Conservation (phyloP, 2,113 vertebrate genomes). For the Okapia johnstoni region DNA sequence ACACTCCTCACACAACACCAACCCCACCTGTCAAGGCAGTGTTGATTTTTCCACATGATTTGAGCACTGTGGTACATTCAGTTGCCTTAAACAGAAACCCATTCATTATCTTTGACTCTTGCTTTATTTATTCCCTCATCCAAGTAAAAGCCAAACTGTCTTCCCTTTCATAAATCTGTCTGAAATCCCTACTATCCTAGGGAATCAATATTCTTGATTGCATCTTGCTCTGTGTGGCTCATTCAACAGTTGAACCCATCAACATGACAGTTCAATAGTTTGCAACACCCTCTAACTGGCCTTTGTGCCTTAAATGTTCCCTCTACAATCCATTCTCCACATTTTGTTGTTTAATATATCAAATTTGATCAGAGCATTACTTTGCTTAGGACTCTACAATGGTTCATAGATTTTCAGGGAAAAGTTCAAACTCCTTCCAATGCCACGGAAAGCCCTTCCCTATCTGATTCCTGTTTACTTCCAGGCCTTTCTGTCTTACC, state of each 20-base stretch:
- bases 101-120: neutral
- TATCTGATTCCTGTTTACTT: neutral
- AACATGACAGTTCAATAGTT: neutral
- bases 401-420: neutral
- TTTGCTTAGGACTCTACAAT: neutral
- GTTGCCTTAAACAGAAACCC: neutral
- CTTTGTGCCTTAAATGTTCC: neutral
- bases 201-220: neutral
- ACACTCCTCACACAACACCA: neutral
- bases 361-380: neutral
- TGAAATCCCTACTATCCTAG: neutral
- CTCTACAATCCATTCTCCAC: neutral
- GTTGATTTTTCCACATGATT: neutral
- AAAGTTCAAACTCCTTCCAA: neutral
- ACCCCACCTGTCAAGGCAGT: neutral
- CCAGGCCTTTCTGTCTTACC: neutral
- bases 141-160: neutral
- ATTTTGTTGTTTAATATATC: neutral
- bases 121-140: neutral
- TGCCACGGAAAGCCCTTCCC: accelerated
- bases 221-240: neutral
- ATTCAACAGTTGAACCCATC: neutral
- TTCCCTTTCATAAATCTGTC: neutral
- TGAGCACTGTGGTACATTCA: accelerated
- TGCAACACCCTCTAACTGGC: neutral